Evolutionary conservation across 2,888 invertebrate genomes (phyloP), one percentile per base, ranked within the genome.

Genomic region (Drosophila mimetica): DNA sequence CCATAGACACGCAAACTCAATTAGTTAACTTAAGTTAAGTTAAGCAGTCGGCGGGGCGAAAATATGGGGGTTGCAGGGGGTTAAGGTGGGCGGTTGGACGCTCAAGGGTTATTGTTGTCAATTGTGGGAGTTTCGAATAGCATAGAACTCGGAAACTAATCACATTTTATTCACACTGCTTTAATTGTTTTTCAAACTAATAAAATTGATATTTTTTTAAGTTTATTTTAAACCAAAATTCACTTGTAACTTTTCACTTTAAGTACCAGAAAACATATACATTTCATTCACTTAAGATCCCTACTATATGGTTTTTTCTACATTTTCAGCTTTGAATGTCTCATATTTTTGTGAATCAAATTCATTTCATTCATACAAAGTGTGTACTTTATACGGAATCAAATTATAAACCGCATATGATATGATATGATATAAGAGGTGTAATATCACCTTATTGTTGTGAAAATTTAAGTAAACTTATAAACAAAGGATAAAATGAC

Each of bases 1-100:
- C 80, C 46, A 58, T 65, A 76, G 71, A 85, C 85, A 86, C 85
- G 87, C 85, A 86, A 86, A 86, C 76, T 77, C 87, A 87, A 86
- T 86, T 86, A 86, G 88, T 75, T 73, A 80, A 80, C 64, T 77
- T 54, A 71, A 79, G 71, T 71, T 58, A 47, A 48, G 34, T 36
- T 36, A 53, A 65, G 64, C 64, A 65, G 53, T 46, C 47, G 32
- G 52, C 37, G 20, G 28, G 51, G 30, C 25, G 3, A 28, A 44
- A 28, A 20, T 44, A 44, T 34, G 13, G 34, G 32, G 44, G 25
- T 28, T 16, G 25, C 22, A 14, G 25, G 28, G 28, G 44, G 42
- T 44, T 44, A 14, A 30, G 4, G 58, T 51, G 57, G 39, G 50
- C 7, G 22, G 22, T 4, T 3, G 30, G 36, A 46, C 30, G 37